Percentiles rank a stretch among this genome's conserved stretches.
phyloP scores from a whole-genome alignment of 2,888 invertebrate species.

The Thymelicus lineola region DNA sequence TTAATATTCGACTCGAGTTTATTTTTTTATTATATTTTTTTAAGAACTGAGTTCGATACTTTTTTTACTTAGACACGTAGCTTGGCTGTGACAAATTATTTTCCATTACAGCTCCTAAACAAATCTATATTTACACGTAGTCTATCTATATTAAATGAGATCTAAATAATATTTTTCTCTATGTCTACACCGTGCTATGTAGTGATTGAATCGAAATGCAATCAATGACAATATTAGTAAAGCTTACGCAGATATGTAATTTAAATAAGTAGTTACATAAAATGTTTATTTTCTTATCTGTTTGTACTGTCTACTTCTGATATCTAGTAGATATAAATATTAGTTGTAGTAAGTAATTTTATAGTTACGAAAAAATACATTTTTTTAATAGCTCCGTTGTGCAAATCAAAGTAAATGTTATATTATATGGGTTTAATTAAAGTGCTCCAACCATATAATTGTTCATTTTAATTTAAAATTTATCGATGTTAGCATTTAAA shows the following conservation, averaged over 20 bases:
- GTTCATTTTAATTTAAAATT: no score
- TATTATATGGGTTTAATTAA: no score
- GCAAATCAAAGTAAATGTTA: no score
- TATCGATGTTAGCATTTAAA: no score
- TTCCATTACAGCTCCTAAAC: background rate
- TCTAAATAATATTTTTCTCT: conserved; percentile 7
- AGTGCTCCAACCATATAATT: no score
- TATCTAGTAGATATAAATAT: background rate
- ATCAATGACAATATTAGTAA: conserved; percentile 65
- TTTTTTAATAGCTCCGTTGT: no score
- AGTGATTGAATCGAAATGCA: conserved; percentile 46
- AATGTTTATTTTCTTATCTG: conserved; percentile 23
- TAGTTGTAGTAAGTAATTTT: background rate
- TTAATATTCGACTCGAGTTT: background rate
- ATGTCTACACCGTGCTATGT: conserved; percentile 54
- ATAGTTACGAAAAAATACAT: background rate
- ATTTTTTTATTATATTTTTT: background rate
- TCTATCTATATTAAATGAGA: background rate
- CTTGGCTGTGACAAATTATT: conserved; percentile 12
- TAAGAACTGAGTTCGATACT: background rate
- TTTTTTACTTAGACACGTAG: background rate
- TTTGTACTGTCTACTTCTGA: conserved; percentile 7
- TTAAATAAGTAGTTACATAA: conserved; percentile 8
- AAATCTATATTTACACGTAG: conserved; percentile 3
- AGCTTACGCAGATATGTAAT: conserved; percentile 53